Evolutionary conservation across 2,113 vertebrate genomes (phyloP).

Genomic region (Lepidothrix coronata): DNA sequence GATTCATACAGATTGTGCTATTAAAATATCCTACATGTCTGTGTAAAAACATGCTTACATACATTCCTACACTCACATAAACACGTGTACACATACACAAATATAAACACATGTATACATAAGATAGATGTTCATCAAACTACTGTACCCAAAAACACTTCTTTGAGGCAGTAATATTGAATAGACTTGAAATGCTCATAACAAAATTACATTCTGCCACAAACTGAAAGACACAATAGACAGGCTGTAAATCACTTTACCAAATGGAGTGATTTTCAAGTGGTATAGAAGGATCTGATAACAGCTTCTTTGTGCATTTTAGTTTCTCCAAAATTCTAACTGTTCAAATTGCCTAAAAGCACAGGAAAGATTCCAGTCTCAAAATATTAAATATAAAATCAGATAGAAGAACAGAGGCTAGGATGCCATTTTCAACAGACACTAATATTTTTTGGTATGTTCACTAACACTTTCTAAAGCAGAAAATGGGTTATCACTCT

Average conservation of each 20-base stretch:
- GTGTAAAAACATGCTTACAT: not conserved
- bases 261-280: not conserved
- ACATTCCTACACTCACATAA: not conserved
- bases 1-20: not conserved
- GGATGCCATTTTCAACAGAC: not conserved
- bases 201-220: not conserved
- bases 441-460: not conserved
- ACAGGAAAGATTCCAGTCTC: not conserved
- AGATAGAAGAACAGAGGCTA: not conserved
- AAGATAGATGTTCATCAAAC: not conserved
- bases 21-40: not conserved
- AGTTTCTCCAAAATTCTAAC: not conserved
- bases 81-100: rapidly evolving
- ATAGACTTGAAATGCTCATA: not conserved
- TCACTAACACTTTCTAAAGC: not conserved
- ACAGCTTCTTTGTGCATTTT: not conserved
- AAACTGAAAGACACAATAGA: not conserved
- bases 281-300: not conserved
- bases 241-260: not conserved
- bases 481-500: not conserved
- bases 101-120: not conserved
- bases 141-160: not conserved
- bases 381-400: not conserved
- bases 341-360: not conserved
- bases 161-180: not conserved